These are phyloP conservation scores for Nothura maculosa DNA, from an alignment of 2,797 vertebrate species.

Conservation along the genomic window DNA sequence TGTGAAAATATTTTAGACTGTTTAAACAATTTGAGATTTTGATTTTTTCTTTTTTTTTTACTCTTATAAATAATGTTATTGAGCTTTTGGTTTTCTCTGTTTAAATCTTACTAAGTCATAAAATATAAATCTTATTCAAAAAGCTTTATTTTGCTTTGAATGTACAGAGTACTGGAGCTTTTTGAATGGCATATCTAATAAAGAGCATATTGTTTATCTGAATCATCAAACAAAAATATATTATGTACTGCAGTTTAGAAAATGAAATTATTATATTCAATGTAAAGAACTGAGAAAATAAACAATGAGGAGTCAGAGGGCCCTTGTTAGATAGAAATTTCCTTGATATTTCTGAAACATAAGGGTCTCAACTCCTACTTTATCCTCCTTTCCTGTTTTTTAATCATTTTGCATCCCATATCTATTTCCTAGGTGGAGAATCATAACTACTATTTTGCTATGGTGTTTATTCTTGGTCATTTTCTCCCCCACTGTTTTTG, in stretches of 20 bases:
- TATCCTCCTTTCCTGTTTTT: background rate
- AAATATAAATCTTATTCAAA: background rate
- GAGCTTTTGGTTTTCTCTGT: background rate
- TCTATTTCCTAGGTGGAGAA: background rate
- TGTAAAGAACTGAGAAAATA: background rate
- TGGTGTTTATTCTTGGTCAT: background rate
- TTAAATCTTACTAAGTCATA: background rate
- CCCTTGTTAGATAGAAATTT: background rate
- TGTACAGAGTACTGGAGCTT: background rate
- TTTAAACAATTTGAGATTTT: background rate
- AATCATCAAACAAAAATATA: background rate
- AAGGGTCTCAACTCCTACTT: background rate
- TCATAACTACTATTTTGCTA: background rate
- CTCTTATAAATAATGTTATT: background rate
- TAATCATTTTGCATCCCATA: background rate
- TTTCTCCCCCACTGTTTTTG: background rate
- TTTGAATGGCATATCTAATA: background rate
- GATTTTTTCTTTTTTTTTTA: background rate
- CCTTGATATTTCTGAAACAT: background rate
- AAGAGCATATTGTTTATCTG: background rate
- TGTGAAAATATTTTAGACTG: background rate
- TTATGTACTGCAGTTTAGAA: background rate
- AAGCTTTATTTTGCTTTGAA: background rate
- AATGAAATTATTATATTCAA: background rate
- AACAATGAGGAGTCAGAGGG: background rate